Evolutionary conservation across 1,140 invertebrate genomes (phyloP).

Genomic region (Drosophila bipectinata): DNA sequence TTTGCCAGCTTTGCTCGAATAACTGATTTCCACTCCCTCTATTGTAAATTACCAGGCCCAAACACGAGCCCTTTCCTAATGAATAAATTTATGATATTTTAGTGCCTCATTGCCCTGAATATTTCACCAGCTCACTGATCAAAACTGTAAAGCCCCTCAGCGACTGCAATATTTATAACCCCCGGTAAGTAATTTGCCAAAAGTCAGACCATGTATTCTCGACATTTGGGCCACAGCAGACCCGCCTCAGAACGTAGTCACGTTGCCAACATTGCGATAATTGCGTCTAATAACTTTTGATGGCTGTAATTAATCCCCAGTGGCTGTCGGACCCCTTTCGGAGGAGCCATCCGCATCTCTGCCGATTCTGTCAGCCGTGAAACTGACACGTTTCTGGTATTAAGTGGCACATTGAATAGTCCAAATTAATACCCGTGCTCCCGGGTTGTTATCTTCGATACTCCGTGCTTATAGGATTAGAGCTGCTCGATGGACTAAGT

Average conservation of each 20-base stretch:
- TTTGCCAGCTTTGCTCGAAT: slow-evolving; percentile 1
- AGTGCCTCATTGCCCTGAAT: neutral
- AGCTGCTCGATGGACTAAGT: slow-evolving; percentile 17
- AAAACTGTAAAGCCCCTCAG: neutral
- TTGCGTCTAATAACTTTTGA: slow-evolving; percentile 82
- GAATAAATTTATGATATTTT: neutral
- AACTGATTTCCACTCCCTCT: neutral
- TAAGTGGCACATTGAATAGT: slow-evolving; percentile 82
- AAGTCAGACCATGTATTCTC: neutral
- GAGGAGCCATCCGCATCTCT: slow-evolving; percentile 27
- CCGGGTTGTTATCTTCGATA: slow-evolving; percentile 24
- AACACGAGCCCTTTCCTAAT: neutral
- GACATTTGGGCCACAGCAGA: slow-evolving; percentile 1
- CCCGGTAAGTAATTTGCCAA: neutral
- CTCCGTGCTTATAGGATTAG: slow-evolving; percentile 5
- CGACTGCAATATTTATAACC: neutral
- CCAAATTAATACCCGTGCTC: slow-evolving; percentile 71
- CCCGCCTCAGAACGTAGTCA: slow-evolving; percentile 45
- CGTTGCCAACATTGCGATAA: slow-evolving; percentile 76
- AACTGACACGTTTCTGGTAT: slow-evolving; percentile 81
- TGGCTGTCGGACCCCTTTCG: slow-evolving; percentile 38
- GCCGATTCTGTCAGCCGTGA: slow-evolving; percentile 74
- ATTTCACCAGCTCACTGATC: neutral
- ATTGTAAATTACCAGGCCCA: neutral
- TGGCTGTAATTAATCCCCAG: slow-evolving; percentile 80